Evolutionary conservation across 2,888 invertebrate species (phyloP).

Genomic region (Scaptodrosophila latifasciaeformis): DNA sequence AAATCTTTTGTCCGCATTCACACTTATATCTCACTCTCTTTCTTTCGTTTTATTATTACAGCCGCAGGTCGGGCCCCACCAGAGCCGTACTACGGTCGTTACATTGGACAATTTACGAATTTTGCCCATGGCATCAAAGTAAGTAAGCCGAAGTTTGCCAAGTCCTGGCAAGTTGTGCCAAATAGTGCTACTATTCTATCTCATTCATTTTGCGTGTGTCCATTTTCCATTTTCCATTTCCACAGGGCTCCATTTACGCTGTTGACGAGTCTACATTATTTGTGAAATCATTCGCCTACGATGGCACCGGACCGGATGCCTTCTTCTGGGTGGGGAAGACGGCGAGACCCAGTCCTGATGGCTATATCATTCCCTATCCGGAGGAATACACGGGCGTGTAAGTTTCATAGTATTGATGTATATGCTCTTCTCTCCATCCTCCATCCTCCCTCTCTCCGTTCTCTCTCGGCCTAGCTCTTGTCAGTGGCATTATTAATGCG

Average conservation of each 20-base stretch:
- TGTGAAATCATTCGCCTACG: constrained; percentile 90
- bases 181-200: no score
- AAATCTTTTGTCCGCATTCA: background rate
- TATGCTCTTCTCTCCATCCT: no score
- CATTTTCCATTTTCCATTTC: constrained; percentile 1
- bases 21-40: constrained; percentile 5
- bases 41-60: constrained; percentile 25
- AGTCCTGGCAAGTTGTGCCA: no score
- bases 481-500: constrained; percentile 22
- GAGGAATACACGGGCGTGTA: constrained; percentile 88
- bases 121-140: constrained; percentile 85
- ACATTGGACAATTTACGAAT: constrained; percentile 83
- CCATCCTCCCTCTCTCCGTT: no score
- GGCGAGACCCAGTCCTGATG: constrained; percentile 86
- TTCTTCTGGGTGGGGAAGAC: constrained; percentile 94
- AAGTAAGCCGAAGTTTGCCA: constrained; percentile 21
- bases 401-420: constrained; percentile 67
- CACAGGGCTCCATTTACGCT: constrained; percentile 85
- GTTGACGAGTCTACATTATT: constrained; percentile 92
- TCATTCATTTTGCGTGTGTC: no score
- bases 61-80: constrained; percentile 72
- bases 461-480: no score
- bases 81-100: constrained; percentile 85
- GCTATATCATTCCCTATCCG: constrained; percentile 89
- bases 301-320: constrained; percentile 90